A percentile compares a stretch with the other conserved stretches of the same genome.
Conservation (phyloP, 2,888 invertebrate genomes). For the Teleogryllus oceanicus region DNA sequence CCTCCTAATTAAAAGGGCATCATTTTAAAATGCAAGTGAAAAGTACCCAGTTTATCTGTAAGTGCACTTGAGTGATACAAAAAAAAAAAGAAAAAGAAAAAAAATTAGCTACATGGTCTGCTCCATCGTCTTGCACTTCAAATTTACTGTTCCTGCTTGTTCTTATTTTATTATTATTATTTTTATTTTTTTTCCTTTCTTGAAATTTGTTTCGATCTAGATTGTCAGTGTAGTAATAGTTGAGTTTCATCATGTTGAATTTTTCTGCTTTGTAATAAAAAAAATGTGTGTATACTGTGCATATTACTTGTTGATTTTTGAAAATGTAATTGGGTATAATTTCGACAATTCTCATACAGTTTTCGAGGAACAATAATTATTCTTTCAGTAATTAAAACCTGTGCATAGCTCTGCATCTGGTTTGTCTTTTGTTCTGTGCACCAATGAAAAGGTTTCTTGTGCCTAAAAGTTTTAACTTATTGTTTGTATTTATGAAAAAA, state of each 20-base stretch:
- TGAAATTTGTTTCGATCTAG: not conserved
- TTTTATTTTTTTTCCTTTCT: not conserved
- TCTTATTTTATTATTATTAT: not conserved
- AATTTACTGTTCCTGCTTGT: not conserved
- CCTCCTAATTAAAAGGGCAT: conserved; percentile 18
- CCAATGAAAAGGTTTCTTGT: not conserved
- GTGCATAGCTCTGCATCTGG: not conserved
- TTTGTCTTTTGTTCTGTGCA: not conserved
- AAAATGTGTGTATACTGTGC: not conserved
- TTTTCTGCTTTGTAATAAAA: not conserved
- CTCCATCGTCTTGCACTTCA: conserved; percentile 23
- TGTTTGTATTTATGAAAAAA: not conserved
- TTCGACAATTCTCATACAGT: too few species aligned
- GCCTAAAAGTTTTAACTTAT: not conserved
- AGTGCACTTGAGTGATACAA: conserved; percentile 28
- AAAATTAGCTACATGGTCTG: conserved; percentile 26
- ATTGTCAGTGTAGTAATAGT: not conserved
- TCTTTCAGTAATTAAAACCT: too few species aligned
- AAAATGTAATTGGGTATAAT: not conserved
- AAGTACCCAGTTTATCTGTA: conserved; percentile 29
- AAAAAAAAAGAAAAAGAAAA: too few species aligned
- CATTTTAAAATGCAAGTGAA: not conserved
- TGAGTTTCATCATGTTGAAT: not conserved
- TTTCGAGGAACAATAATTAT: too few species aligned
- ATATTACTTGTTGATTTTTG: not conserved